Base-by-base conservation (phyloP, 92 coral and sea anemone species). In the Meandrina meandrites region DNA sequence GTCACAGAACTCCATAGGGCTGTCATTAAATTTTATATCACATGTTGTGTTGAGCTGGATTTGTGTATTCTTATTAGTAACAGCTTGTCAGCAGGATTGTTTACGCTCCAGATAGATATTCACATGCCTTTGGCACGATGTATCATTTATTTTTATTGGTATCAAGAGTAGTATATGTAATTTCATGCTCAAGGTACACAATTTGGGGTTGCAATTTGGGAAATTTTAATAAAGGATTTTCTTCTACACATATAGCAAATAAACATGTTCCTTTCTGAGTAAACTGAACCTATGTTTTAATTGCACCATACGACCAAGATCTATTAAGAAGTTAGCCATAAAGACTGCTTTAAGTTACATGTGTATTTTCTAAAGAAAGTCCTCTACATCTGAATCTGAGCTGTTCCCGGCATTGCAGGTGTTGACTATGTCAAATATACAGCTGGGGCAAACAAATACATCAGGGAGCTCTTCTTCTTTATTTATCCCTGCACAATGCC, bases 401-500 rank as follows among this genome's bases (percentile, higher is more conserved):
- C 64, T 57, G 64, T 57, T 57, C 6, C n/a, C 64, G 17, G 64
- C 21, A 18, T 18, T 57, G 24, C 64, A 57, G 64, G 64, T 57
- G 64, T 57, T 57, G 64, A 57, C 64, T 57, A 18, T 57, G 64
- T 57, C 64, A 57, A 16, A 57, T 17, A 57, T 57, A 57, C 64
- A 57, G 64, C 64, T 57, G 64, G 64, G 64, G 24, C 64, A 57
- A 57, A 57, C 64, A 57, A 57, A 57, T 17, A 57, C 64, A 57
- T 57, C 64, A 57, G 64, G 64, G 21, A 57, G 64, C 64, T 57
- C n/a, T 18, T 18, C 62, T 22, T 56, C 62, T 56, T 18, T 16
- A 56, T 18, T 56, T 14, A 56, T 56, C 5, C 21, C n/a, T 56
- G 89, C 89, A 86, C 79, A 86, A n/a, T 35, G 57, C 83, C 83